These are phyloP conservation scores for Drosophila leontia DNA, from an alignment of 1,140 invertebrate species.

Conservation along the genomic window DNA sequence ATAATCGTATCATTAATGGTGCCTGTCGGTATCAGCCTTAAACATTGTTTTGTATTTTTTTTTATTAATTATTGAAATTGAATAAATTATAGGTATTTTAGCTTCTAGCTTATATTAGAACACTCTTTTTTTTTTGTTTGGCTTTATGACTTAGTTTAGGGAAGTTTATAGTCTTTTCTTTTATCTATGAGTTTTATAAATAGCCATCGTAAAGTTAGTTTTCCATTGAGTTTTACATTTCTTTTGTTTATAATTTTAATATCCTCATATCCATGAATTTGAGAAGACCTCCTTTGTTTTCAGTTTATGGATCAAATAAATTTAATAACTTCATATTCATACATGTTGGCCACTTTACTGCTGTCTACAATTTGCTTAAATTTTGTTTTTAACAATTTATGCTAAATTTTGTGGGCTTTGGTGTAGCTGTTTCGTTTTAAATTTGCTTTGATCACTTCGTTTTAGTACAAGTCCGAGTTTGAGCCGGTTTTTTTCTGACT, in stretches of 20 bases:
- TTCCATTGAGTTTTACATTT: neutral
- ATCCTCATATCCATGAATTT: neutral
- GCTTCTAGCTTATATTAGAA: neutral
- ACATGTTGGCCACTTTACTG: slow-evolving; percentile 3
- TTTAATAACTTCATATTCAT: slow-evolving; percentile 13
- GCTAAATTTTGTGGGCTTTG: slow-evolving; percentile 53
- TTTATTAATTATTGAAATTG: neutral
- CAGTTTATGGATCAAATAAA: slow-evolving; percentile 5
- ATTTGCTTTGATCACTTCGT: slow-evolving; percentile 46
- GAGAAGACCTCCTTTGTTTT: neutral
- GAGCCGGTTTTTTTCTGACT: slow-evolving; percentile 51
- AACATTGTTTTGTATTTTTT: neutral
- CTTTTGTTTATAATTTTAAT: neutral
- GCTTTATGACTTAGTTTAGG: neutral
- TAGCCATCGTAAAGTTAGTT: neutral
- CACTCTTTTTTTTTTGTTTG: neutral
- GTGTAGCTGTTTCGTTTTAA: slow-evolving; percentile 57
- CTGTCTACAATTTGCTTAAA: slow-evolving; percentile 12
- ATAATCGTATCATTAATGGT: slow-evolving; percentile 26
- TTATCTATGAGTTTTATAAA: neutral
- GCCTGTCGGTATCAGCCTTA: slow-evolving; percentile 23
- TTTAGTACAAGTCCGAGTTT: slow-evolving; percentile 58
- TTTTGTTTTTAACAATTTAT: slow-evolving; percentile 28
- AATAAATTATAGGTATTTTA: neutral
- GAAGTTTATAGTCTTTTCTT: neutral